phyloP scores from a whole-genome alignment of 2,888 invertebrate species.

The Pyrochroa serraticornis region DNA sequence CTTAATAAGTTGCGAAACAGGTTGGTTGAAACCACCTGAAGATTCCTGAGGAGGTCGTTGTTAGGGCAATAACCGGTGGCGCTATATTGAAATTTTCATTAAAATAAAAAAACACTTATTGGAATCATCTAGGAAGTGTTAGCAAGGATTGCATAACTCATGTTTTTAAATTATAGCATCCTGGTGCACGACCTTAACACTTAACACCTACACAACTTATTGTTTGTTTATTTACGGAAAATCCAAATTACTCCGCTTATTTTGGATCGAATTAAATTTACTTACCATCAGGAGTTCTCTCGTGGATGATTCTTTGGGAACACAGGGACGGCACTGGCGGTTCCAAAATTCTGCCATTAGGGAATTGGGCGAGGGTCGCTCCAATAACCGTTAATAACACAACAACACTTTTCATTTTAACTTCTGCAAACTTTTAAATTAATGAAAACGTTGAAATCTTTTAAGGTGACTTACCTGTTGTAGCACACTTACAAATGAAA shows the following conservation, averaged over 20 bases:
- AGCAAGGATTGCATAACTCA: no score
- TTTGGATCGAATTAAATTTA: slow-evolving; percentile 39
- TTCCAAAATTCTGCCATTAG: slow-evolving; percentile 78
- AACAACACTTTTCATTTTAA: slow-evolving; percentile 44
- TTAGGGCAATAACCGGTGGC: no score
- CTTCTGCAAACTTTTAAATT: slow-evolving; percentile 1
- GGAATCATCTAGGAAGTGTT: no score
- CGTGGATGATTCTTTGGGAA: slow-evolving; percentile 75
- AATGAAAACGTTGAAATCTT: neutral
- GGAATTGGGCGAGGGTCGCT: slow-evolving; percentile 70
- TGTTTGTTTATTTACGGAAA: neutral
- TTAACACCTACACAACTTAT: neutral
- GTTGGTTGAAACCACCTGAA: no score
- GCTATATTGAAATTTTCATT: no score
- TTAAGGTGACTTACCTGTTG: slow-evolving; percentile 8
- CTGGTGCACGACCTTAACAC: slow-evolving; percentile 8
- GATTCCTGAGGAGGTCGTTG: no score
- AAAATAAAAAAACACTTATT: no score
- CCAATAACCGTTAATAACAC: slow-evolving; percentile 57
- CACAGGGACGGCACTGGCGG: slow-evolving; percentile 78
- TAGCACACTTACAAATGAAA: slow-evolving; percentile 21
- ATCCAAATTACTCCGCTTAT: neutral
- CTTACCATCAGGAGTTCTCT: slow-evolving; percentile 76
- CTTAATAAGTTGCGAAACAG: no score
- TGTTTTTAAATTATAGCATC: neutral